These are phyloP conservation scores for Anoncus sp. DNA, from an alignment of 2,888 invertebrate genomes.

Conservation along the genomic window DNA sequence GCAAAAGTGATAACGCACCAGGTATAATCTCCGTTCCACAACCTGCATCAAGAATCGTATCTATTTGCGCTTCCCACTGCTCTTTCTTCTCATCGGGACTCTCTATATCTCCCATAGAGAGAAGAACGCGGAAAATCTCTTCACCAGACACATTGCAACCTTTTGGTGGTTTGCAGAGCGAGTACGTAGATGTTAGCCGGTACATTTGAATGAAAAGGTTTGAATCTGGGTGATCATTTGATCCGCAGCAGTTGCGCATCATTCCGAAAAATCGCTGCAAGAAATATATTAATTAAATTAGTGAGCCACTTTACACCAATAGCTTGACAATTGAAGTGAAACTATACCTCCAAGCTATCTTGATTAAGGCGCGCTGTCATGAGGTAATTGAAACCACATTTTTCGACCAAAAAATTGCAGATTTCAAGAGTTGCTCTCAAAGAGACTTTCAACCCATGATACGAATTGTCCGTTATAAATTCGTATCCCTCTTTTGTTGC, in stretches of 20 bases:
- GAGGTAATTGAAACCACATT: slow-evolving; percentile 37
- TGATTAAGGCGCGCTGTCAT: slow-evolving; percentile 55
- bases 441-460: slow-evolving; percentile 50
- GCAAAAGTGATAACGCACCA: neutral
- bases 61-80: neutral
- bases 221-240: no score
- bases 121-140: slow-evolving; percentile 4
- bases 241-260: no score
- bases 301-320: no score
- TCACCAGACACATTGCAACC: slow-evolving; percentile 3
- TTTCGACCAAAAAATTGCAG: slow-evolving; percentile 11
- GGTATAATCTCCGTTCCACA: neutral
- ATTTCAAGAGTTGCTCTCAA: slow-evolving; percentile 51
- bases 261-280: no score
- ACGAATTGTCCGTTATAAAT: slow-evolving; percentile 24
- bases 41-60: neutral
- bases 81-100: neutral
- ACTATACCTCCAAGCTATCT: slow-evolving; percentile 29
- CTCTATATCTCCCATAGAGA: neutral
- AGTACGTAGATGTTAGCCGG: slow-evolving; percentile 1
- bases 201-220: no score
- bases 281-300: no score
- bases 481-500: neutral
- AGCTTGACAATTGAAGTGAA: no score
- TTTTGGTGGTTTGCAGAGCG: neutral